These are phyloP conservation scores for Amphiduros pacificus DNA, from an alignment of 2,888 invertebrate species.

Conservation along the genomic window DNA sequence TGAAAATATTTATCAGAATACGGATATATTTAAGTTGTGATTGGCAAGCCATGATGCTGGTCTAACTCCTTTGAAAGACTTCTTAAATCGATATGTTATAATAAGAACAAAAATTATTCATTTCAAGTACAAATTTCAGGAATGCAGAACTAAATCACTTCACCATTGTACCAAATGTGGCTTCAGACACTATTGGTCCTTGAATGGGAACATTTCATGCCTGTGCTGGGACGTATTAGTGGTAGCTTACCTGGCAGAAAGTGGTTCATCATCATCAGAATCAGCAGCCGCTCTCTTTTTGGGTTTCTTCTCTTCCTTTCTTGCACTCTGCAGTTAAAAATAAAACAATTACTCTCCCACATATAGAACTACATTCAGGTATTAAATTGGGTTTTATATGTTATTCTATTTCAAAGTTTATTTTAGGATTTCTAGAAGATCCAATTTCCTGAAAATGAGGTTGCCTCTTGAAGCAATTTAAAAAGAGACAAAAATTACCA, in stretches of 20 bases:
- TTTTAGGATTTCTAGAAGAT: neutral
- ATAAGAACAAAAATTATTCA: too few relatives aligned
- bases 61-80: too few relatives aligned
- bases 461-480: neutral
- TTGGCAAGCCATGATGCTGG: too few relatives aligned
- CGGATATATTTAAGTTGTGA: too few relatives aligned
- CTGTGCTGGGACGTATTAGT: too few relatives aligned
- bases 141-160: too few relatives aligned
- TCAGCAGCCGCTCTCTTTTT: constrained; percentile 35
- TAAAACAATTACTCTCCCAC: neutral
- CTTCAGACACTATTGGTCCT: too few relatives aligned
- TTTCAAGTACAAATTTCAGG: too few relatives aligned
- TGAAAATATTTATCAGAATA: neutral
- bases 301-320: neutral
- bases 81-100: too few relatives aligned
- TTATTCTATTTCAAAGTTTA: neutral
- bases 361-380: too few relatives aligned
- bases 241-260: constrained; percentile 42
- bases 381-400: neutral
- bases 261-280: constrained; percentile 51
- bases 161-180: too few relatives aligned
- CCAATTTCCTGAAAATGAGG: neutral
- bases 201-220: too few relatives aligned
- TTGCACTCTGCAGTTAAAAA: neutral
- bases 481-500: constrained; percentile 32